Conservation (phyloP, 2,113 vertebrate species). For the Plectropomus leopardus region DNA sequence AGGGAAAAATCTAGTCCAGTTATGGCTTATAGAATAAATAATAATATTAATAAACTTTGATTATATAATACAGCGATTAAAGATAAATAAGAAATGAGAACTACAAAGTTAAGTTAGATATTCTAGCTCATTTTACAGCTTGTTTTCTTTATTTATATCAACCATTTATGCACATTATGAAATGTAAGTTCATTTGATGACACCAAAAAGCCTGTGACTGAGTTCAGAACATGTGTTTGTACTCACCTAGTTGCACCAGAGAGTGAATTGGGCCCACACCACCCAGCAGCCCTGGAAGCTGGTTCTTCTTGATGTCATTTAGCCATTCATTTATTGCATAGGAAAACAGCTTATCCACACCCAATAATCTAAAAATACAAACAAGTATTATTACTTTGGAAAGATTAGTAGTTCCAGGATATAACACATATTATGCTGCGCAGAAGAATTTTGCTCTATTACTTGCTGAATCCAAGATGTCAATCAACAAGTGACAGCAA, state of each 20-base stretch:
- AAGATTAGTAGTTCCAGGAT: neutral
- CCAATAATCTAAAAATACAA: conserved; percentile 89
- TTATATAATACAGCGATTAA: neutral
- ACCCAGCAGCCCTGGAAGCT: conserved; percentile 95
- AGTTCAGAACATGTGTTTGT: neutral
- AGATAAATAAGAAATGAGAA: neutral
- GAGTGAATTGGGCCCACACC: conserved; percentile 98
- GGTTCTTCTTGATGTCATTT: conserved; percentile 97
- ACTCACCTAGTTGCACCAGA: conserved; percentile 94
- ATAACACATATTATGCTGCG: neutral
- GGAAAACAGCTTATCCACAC: conserved; percentile 95
- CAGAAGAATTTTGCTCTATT: neutral
- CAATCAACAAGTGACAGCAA: neutral
- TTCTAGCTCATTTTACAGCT: neutral
- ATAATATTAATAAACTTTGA: neutral
- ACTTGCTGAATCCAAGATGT: neutral
- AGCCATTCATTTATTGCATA: conserved; percentile 97
- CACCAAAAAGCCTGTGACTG: neutral
- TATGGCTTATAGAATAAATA: neutral
- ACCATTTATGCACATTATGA: neutral
- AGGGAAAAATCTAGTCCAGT: neutral
- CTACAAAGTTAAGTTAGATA: neutral
- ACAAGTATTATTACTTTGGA: conserved; percentile 14
- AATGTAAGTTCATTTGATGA: neutral
- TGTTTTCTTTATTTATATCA: neutral